A percentile compares a stretch with the other conserved stretches of the same genome.
phyloP scores from a whole-genome alignment of 2,113 vertebrate genomes.

The Dromiciops gliroides region DNA sequence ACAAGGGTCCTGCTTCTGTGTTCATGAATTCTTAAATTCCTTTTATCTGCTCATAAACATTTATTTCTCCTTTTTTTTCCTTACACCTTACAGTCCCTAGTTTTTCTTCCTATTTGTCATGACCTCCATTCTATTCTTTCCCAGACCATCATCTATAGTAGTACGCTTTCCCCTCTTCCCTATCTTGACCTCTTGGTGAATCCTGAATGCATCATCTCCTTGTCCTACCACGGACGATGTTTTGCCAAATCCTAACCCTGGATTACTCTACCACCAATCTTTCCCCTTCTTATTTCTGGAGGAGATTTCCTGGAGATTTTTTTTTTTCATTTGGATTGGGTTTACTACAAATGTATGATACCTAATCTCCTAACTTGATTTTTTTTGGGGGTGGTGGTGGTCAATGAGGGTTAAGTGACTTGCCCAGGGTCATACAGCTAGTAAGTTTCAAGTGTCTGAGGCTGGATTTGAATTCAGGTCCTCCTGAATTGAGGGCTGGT shows the following conservation, averaged over 20 bases:
- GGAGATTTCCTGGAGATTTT: neutral
- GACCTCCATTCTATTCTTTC: neutral
- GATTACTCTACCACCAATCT: neutral
- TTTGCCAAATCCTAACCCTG: neutral
- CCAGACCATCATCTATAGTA: too few species aligned
- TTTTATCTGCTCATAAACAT: neutral
- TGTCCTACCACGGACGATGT: neutral
- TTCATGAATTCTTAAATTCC: neutral
- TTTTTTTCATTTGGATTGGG: neutral
- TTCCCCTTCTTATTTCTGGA: neutral
- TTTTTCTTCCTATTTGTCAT: neutral
- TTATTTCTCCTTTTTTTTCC: neutral
- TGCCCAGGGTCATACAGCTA: too few species aligned
- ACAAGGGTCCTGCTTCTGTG: neutral
- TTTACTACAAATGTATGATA: neutral
- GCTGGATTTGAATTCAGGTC: too few species aligned
- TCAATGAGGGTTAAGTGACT: too few species aligned
- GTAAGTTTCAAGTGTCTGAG: too few species aligned
- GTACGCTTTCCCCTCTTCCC: too few species aligned
- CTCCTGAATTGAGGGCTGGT: too few species aligned
- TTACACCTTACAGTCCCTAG: neutral
- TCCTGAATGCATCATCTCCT: neutral
- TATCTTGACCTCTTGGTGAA: too few species aligned
- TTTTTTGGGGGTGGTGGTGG: too few species aligned
- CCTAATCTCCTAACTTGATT: too few species aligned